phyloP scores from a whole-genome alignment of 2,797 vertebrate genomes.

The Enteromius afrohamiltoni region DNA sequence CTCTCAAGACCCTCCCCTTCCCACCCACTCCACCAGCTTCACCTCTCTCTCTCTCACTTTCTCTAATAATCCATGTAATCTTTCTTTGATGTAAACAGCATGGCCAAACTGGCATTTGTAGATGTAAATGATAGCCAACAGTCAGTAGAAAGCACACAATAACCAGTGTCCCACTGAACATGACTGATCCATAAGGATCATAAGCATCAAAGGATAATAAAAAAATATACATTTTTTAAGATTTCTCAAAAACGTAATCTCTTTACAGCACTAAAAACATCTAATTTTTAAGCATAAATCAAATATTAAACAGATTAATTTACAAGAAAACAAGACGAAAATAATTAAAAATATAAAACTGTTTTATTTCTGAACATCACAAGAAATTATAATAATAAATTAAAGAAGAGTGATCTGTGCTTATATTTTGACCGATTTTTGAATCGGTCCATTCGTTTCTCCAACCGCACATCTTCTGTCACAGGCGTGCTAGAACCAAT shows the following conservation, averaged over 20 bases:
- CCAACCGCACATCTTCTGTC: not conserved
- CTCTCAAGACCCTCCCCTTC: constrained; percentile 58
- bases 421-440: not conserved
- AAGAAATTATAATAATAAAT: not conserved
- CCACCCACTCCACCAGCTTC: constrained; percentile 35
- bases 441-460: not conserved
- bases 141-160: not conserved
- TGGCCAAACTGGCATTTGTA: constrained; percentile 2
- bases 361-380: not conserved
- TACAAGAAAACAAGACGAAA: not conserved
- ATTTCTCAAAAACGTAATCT: not conserved
- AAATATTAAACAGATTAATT: not conserved
- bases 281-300: not conserved
- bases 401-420: not conserved
- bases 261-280: too few species aligned
- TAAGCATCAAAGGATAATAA: not conserved
- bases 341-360: too few species aligned
- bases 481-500: not conserved
- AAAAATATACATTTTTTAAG: not conserved
- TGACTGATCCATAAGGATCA: not conserved
- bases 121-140: not conserved
- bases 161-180: not conserved
- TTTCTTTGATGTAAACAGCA: constrained; percentile 3
- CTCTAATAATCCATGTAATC: constrained; percentile 26
- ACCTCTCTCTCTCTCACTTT: constrained; percentile 25